Evolutionary conservation across 2,888 invertebrate genomes (phyloP).

Genomic region (Nipponacmea schrenckii): DNA sequence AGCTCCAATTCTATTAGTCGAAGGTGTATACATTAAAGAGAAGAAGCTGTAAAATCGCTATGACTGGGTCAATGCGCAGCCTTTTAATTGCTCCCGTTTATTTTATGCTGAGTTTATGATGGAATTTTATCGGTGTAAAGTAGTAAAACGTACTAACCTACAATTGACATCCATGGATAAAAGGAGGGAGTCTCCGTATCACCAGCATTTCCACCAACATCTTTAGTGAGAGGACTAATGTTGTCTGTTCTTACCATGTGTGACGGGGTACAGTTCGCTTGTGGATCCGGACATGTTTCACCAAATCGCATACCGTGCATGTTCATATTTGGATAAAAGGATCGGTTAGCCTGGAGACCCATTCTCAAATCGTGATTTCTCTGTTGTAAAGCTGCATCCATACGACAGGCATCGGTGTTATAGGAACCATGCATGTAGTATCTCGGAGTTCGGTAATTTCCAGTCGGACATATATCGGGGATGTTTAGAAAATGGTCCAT

Average conservation of each 20-base stretch:
- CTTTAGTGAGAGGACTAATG: constrained; percentile 53
- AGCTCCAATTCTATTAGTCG: background rate
- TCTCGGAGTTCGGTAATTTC: constrained; percentile 53
- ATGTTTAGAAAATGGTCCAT: constrained; percentile 64
- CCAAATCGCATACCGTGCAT: constrained; percentile 56
- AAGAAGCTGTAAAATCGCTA: constrained; percentile 4
- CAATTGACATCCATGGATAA: constrained; percentile 64
- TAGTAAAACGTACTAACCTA: constrained; percentile 48
- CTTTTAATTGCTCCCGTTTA: constrained; percentile 18
- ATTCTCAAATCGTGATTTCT: constrained; percentile 57
- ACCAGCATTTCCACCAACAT: constrained; percentile 40
- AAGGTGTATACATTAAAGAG: constrained; percentile 10
- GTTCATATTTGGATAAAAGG: constrained; percentile 60
- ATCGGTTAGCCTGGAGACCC: constrained; percentile 53
- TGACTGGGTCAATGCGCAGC: constrained; percentile 8
- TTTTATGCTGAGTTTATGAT: constrained; percentile 18
- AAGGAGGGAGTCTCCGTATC: constrained; percentile 52
- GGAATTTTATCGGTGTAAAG: constrained; percentile 11
- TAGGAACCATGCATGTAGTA: constrained; percentile 56
- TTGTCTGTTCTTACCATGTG: constrained; percentile 43
- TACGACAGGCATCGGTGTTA: constrained; percentile 57
- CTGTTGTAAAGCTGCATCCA: constrained; percentile 49
- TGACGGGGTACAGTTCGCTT: constrained; percentile 44
- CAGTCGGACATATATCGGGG: constrained; percentile 60
- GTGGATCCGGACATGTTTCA: constrained; percentile 37